These are phyloP conservation scores for Mugil cephalus DNA, from an alignment of 2,113 vertebrate species.

Conservation along the genomic window DNA sequence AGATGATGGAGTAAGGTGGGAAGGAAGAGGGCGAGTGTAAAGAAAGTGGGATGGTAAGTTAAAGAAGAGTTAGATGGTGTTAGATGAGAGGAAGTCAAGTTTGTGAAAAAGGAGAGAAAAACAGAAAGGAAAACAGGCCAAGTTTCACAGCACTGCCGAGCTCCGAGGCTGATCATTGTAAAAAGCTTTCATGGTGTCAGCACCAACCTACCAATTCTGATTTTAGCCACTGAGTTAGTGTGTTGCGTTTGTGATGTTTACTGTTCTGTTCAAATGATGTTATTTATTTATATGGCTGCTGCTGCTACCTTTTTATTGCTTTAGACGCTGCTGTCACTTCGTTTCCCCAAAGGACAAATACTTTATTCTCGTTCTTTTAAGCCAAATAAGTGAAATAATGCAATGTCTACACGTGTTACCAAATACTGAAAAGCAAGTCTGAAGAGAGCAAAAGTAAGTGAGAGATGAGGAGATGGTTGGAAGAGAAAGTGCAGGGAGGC, in stretches of 20 bases:
- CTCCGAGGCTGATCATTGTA: slow-evolving; percentile 58
- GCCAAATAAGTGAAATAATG: slow-evolving; percentile 83
- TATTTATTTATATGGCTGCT: slow-evolving; percentile 83
- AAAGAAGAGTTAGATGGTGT: slow-evolving; percentile 27
- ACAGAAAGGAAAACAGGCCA: neutral
- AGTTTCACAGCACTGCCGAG: slow-evolving; percentile 12
- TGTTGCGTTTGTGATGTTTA: slow-evolving; percentile 57
- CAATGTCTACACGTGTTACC: slow-evolving; percentile 80
- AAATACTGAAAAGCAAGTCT: slow-evolving; percentile 79
- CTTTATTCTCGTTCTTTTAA: slow-evolving; percentile 67
- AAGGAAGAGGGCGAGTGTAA: slow-evolving; percentile 11
- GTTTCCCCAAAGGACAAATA: slow-evolving; percentile 82
- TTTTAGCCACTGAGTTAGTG: slow-evolving; percentile 53
- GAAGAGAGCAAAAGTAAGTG: slow-evolving; percentile 58
- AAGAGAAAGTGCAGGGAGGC: slow-evolving; percentile 14
- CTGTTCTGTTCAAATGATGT: slow-evolving; percentile 63
- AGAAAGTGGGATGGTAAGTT: slow-evolving; percentile 59
- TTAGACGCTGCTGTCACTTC: slow-evolving; percentile 83
- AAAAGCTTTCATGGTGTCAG: slow-evolving; percentile 77
- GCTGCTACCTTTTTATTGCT: slow-evolving; percentile 81
- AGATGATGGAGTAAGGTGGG: slow-evolving; percentile 8
- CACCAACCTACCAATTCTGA: slow-evolving; percentile 69
- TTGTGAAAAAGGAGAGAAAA: slow-evolving; percentile 1
- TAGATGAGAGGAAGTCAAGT: slow-evolving; percentile 10
- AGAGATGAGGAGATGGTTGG: neutral